phyloP scores from a whole-genome alignment of 2,888 invertebrate genomes.

The Fissipunctia ypsillon region DNA sequence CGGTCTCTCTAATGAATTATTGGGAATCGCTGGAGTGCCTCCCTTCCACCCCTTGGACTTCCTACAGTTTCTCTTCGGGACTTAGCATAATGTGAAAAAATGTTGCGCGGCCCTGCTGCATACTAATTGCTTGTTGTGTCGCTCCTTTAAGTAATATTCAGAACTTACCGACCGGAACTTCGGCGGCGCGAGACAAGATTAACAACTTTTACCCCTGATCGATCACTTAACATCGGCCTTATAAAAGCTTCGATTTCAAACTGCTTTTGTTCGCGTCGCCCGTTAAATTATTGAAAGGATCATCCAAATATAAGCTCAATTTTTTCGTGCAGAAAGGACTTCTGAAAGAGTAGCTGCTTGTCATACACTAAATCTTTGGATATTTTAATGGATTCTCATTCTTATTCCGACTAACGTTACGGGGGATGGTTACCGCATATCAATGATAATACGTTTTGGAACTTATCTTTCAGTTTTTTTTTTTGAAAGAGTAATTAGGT shows the following conservation, averaged over 20 bases:
- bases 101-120: conserved; percentile 86
- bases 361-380: conserved; percentile 83
- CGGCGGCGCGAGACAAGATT: conserved; percentile 84
- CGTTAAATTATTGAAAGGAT: conserved; percentile 66
- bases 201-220: conserved; percentile 87
- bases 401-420: conserved; percentile 83
- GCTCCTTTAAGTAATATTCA: conserved; percentile 81
- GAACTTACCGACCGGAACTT: conserved; percentile 84
- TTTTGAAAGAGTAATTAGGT: conserved; percentile 49
- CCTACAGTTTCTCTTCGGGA: conserved; percentile 86
- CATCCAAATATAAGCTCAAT: conserved; percentile 72
- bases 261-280: conserved; percentile 73
- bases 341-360: conserved; percentile 76
- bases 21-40: conserved; percentile 87
- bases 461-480: conserved; percentile 57
- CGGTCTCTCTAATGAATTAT: conserved; percentile 89
- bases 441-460: conserved; percentile 72
- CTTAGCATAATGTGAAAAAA: conserved; percentile 90
- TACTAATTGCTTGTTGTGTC: conserved; percentile 90
- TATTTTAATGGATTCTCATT: conserved; percentile 86
- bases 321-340: conserved; percentile 71
- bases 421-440: conserved; percentile 79
- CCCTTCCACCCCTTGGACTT: conserved; percentile 80
- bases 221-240: conserved; percentile 84
- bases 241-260: conserved; percentile 81